Conservation (phyloP, 1,140 invertebrate genomes). For the Panagrolaimus sp. region DNA sequence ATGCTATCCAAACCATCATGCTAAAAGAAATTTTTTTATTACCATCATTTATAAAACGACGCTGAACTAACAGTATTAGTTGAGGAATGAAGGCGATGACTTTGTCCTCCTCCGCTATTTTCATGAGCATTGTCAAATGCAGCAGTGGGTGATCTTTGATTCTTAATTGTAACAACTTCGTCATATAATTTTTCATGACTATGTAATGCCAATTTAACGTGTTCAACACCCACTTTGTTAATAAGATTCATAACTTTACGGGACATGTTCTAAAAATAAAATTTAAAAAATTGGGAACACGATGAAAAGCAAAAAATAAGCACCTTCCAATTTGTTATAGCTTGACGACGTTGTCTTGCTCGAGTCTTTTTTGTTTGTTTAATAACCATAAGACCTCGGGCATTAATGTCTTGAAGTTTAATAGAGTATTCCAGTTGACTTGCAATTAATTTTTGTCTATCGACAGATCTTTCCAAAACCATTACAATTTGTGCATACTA, state of each 20-base stretch:
- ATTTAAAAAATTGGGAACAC: constrained; percentile 3
- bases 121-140: no score
- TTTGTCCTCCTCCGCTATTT: no score
- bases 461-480: constrained; percentile 82
- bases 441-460: constrained; percentile 76
- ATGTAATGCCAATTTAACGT: constrained; percentile 29
- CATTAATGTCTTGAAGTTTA: constrained; percentile 68
- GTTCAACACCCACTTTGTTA: constrained; percentile 34
- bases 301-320: constrained; percentile 9
- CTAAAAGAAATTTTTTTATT: constrained; percentile 5
- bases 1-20: constrained; percentile 6
- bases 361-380: constrained; percentile 91
- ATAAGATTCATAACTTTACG: constrained; percentile 32
- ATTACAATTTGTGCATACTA: constrained; percentile 98
- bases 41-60: not conserved
- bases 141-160: not conserved
- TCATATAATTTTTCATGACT: constrained; percentile 30
- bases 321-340: constrained; percentile 93
- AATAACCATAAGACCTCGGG: constrained; percentile 88
- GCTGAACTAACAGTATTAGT: constrained; percentile 7
- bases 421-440: constrained; percentile 92
- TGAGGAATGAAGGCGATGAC: no score
- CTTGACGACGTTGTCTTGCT: constrained; percentile 90
- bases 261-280: constrained; percentile 17
- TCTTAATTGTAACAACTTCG: constrained; percentile 7